phyloP scores from a whole-genome alignment of 2,113 vertebrate species.

The Phyllostomus hastatus region DNA sequence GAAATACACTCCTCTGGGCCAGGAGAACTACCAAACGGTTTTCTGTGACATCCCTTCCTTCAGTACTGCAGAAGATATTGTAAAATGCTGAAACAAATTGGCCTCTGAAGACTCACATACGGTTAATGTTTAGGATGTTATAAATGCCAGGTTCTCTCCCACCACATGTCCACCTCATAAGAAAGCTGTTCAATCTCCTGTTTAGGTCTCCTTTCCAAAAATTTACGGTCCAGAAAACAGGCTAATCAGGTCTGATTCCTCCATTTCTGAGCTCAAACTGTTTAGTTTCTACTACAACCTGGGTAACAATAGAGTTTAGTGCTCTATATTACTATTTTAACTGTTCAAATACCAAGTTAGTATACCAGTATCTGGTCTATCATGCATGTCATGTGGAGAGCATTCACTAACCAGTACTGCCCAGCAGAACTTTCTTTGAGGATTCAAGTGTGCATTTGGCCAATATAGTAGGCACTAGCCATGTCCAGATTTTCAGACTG shows the following conservation, averaged over 20 bases:
- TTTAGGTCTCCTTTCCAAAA: background rate
- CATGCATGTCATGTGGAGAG: background rate
- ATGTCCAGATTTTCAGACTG: background rate
- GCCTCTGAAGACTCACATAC: background rate
- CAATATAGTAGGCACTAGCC: background rate
- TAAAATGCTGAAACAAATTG: background rate
- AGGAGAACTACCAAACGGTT: slow-evolving; percentile 63
- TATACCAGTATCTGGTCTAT: background rate
- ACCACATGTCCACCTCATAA: too few relatives aligned
- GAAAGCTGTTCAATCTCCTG: background rate
- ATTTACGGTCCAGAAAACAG: background rate
- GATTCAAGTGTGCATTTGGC: background rate
- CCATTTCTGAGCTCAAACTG: background rate
- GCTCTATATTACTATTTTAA: background rate
- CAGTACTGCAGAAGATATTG: slow-evolving; percentile 68
- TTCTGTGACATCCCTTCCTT: slow-evolving; percentile 71
- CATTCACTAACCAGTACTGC: background rate
- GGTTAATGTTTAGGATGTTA: background rate
- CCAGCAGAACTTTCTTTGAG: background rate
- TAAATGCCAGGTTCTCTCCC: background rate
- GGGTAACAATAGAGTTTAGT: background rate
- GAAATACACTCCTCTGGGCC: slow-evolving; percentile 59
- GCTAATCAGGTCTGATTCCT: background rate
- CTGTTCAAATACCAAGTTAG: background rate
- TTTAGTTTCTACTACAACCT: background rate